Base-by-base conservation (phyloP, 2,888 invertebrate genomes). In the Parnassius mnemosyne region DNA sequence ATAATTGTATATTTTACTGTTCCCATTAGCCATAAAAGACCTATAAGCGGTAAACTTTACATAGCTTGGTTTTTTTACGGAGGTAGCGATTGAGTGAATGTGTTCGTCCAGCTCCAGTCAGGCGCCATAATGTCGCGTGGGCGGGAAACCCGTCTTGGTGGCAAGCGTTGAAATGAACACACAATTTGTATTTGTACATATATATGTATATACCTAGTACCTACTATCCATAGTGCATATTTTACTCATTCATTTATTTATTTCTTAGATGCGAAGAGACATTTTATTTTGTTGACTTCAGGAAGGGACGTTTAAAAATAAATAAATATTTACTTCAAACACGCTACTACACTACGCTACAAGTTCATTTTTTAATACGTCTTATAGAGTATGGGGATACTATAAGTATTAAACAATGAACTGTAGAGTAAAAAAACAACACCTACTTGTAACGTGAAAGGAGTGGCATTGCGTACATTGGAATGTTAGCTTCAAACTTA, bases 51-150 rank as follows among this genome's bases (percentile, higher is more conserved):
- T 53, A 49, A 61, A 61, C 62, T 67, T 65, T 71, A 68, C 64
- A 67, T 62, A 64, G 69, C 68, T 67, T 71, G 68, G 69, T 16
- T 16, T 16, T 69, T 71, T 81, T 82, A 76, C 73, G 71, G 75
- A 75, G 76, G 71, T 75, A 75, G 76, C 77, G 81, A 79, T 80
- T 79, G 77, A 81, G 80, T 81, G 83, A 81, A 81, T 80, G 76
- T 77, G 77, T 75, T 70, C 70, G 70, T 78, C 77, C 46, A 46
- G n/a, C 34, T 46, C 46, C 80, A 83, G 77, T 74, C 84, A 76
- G 89, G 90, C 90, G 90, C 89, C 90, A 84, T 77, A 69, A 79
- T 79, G 89, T 89, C 90, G 90, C 86, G 89, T 89, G 83, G 89
- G 89, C 87, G 90, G 87, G 87, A 88, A 87, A 83, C 90, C 89